A percentile compares a stretch with the other conserved stretches of the same genome.
Conservation (phyloP, 2,797 vertebrate genomes). For the Leptoclinus maculatus region DNA sequence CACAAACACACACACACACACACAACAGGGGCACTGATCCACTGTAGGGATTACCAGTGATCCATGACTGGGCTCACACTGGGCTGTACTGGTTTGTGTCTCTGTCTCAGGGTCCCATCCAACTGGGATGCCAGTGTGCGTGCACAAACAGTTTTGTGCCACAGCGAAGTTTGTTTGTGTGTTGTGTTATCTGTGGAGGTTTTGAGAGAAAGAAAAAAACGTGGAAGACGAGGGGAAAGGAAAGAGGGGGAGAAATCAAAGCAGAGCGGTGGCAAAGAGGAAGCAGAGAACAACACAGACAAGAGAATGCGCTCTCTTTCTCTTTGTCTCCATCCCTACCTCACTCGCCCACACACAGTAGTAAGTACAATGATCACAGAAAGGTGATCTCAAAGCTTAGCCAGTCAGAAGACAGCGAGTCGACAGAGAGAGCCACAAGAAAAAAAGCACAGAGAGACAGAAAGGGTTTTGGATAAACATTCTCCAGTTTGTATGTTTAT, state of each 20-base stretch:
- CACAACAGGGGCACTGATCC: slow-evolving; percentile 53
- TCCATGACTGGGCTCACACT: slow-evolving; percentile 67
- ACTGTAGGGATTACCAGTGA: slow-evolving; percentile 60
- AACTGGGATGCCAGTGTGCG: slow-evolving; percentile 39
- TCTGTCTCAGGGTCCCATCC: slow-evolving; percentile 56
- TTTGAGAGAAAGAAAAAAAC: slow-evolving; percentile 27
- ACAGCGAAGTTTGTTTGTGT: slow-evolving; percentile 31
- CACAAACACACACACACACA: slow-evolving; percentile 33
- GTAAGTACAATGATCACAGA: slow-evolving; percentile 72
- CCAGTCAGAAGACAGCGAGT: slow-evolving; percentile 61
- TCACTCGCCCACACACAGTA: slow-evolving; percentile 60
- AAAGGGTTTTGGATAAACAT: slow-evolving; percentile 16
- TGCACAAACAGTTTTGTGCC: slow-evolving; percentile 19
- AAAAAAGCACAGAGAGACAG: slow-evolving; percentile 14
- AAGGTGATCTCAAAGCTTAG: slow-evolving; percentile 67
- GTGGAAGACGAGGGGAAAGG: slow-evolving; percentile 25
- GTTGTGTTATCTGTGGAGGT: slow-evolving; percentile 15
- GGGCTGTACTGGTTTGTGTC: slow-evolving; percentile 58
- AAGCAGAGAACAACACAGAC: slow-evolving; percentile 37
- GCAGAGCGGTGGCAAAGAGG: slow-evolving; percentile 23
- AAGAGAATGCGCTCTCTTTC: slow-evolving; percentile 41
- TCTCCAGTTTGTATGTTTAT: slow-evolving; percentile 22
- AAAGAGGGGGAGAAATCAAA: slow-evolving; percentile 51
- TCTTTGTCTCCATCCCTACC: slow-evolving; percentile 45
- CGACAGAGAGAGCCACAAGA: slow-evolving; percentile 36